Evolutionary conservation across 1,140 invertebrate species (phyloP).

Genomic region (Archivesica marissinica): DNA sequence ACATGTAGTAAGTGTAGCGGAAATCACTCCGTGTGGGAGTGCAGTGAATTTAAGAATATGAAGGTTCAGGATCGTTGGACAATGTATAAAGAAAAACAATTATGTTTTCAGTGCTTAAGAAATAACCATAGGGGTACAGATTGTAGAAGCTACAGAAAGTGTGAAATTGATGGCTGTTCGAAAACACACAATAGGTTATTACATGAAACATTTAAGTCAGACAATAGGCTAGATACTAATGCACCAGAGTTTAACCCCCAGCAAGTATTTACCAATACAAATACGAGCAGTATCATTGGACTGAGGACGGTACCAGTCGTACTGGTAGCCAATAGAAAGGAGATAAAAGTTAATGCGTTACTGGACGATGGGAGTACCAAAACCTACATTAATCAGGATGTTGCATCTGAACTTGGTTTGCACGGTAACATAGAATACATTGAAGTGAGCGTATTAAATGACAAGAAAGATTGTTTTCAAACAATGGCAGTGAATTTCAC

Average conservation of each 20-base stretch:
- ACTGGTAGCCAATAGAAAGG: background rate
- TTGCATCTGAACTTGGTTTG: conserved; percentile 27
- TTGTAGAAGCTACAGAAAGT: background rate
- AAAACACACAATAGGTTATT: conserved; percentile 3
- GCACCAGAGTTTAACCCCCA: background rate
- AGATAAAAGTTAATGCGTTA: conserved; percentile 6
- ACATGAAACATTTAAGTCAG: background rate
- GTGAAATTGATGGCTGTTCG: background rate
- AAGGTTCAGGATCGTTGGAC: background rate
- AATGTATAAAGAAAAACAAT: background rate
- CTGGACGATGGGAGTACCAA: conserved; percentile 33
- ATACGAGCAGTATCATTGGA: background rate
- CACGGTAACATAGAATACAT: background rate
- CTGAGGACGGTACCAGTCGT: conserved; percentile 26
- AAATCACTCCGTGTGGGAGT: background rate
- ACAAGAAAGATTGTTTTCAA: conserved; percentile 15
- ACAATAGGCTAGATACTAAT: background rate
- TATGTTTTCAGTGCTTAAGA: background rate
- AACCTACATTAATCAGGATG: conserved; percentile 31
- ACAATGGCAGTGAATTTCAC: conserved; percentile 15
- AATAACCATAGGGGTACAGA: background rate
- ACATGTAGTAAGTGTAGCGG: background rate
- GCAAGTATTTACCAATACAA: background rate
- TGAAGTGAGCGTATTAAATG: background rate
- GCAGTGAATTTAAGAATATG: background rate